Conservation (phyloP, 2,888 invertebrate species). For the Spatulosminthurus flaviceps region DNA sequence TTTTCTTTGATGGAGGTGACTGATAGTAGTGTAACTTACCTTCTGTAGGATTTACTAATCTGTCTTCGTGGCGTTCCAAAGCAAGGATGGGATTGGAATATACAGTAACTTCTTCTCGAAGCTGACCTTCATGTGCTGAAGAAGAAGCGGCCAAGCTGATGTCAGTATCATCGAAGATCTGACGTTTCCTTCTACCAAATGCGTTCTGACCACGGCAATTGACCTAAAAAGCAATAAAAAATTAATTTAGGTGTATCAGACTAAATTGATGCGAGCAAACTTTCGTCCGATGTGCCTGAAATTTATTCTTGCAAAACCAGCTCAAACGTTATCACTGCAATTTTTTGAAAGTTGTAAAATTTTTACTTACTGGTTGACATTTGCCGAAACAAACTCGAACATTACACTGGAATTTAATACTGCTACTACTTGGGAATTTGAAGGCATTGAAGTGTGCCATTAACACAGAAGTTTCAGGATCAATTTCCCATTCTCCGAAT, state of each 20-base stretch:
- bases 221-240: conserved; percentile 70
- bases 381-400: conserved; percentile 93
- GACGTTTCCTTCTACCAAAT: conserved; percentile 78
- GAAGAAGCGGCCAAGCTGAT: conserved; percentile 54
- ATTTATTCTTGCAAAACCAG: too few relatives aligned
- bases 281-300: too few relatives aligned
- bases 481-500: conserved; percentile 93
- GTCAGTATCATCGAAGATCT: conserved; percentile 55
- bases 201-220: conserved; percentile 92
- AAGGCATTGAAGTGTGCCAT: conserved; percentile 92
- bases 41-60: conserved; percentile 80
- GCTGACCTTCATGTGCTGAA: conserved; percentile 75
- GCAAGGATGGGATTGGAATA: conserved; percentile 91
- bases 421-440: conserved; percentile 93
- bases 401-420: conserved; percentile 94
- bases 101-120: conserved; percentile 90
- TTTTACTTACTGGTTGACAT: conserved; percentile 84
- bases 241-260: not conserved
- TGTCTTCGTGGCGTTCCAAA: conserved; percentile 84
- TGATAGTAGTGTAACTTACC: conserved; percentile 68
- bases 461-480: conserved; percentile 83
- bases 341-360: not conserved
- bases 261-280: not conserved
- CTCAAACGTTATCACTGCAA: too few relatives aligned
- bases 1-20: not conserved